Percentiles rank a stretch among this genome's conserved stretches.
These are phyloP conservation scores for Polypterus senegalus DNA, from an alignment of 2,113 vertebrate genomes.

Conservation along the genomic window DNA sequence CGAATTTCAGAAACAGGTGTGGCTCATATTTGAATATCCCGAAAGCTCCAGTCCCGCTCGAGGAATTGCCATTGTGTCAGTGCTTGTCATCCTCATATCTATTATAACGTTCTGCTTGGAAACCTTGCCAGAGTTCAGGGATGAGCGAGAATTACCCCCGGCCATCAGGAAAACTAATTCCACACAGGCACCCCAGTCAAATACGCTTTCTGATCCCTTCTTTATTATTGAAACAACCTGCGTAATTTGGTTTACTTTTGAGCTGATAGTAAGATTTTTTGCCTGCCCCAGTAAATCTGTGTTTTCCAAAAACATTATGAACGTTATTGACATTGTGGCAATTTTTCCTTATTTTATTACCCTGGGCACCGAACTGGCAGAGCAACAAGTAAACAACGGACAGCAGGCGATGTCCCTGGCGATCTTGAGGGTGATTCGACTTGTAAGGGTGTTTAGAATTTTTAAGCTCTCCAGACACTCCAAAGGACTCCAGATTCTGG, in stretches of 20 bases:
- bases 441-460: slow-evolving; percentile 88
- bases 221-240: slow-evolving; percentile 94
- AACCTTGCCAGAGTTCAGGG: slow-evolving; percentile 85
- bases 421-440: slow-evolving; percentile 83
- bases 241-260: slow-evolving; percentile 96
- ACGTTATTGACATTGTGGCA: slow-evolving; percentile 89
- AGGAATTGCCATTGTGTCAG: slow-evolving; percentile 85
- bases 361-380: slow-evolving; percentile 80
- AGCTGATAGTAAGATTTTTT: slow-evolving; percentile 82
- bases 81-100: slow-evolving; percentile 89
- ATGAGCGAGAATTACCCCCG: slow-evolving; percentile 68
- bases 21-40: slow-evolving; percentile 92
- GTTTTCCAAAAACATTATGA: slow-evolving; percentile 90
- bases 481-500: slow-evolving; percentile 89
- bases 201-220: slow-evolving; percentile 77
- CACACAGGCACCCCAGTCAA: slow-evolving; percentile 46
- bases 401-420: slow-evolving; percentile 92
- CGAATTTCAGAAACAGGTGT: slow-evolving; percentile 91
- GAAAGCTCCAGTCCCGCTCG: slow-evolving; percentile 83
- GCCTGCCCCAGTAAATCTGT: slow-evolving; percentile 88
- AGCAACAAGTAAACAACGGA: slow-evolving; percentile 66
- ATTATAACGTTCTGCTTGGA: slow-evolving; percentile 95
- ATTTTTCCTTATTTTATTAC: slow-evolving; percentile 97
- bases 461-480: slow-evolving; percentile 92
- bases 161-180: slow-evolving; percentile 40